Evolutionary conservation across 2,113 vertebrate species (phyloP), one percentile per base, ranked within the genome.

Genomic region (Actenoides lindsayi): DNA sequence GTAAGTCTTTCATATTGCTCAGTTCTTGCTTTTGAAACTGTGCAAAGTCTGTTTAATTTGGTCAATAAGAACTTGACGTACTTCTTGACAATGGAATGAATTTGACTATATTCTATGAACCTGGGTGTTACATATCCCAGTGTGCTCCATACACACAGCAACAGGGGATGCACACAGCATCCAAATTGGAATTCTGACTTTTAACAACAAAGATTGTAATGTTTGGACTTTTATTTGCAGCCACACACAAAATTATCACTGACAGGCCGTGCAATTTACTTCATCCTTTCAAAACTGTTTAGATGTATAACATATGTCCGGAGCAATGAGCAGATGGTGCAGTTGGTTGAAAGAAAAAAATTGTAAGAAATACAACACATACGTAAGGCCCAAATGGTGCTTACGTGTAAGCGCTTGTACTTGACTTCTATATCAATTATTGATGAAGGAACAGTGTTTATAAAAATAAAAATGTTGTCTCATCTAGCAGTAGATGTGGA

Each of bases 291-390:
- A 65, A n/a, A 85, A 92, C 60, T 53, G 30, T 93, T 93, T 88
- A 71, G 57, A 83, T 83, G 42, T 35, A 2, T 28, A 87, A 65
- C 70, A 31, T 60, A 73, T 41, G 54, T 51, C 82, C 90, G 83
- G 65, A 57, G 70, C 62, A 71, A 39, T 9, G 35, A 95, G 74
- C 88, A 92, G 94, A 94, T 90, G 85, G 95, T 76, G 6, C 21
- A 11, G 48, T 85, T 83, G 17, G 42, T 79, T 90, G 77, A 57
- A 77, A 46, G 21, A 59, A 16, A 68, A 73, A 77, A 89, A 21
- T 21, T 2, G 3, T 57, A 50, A 74, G 50, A 83, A 83, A 62
- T 67, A 10, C 12, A 75, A 48, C 25, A 84, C 63, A 89, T 46
- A 6, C 27, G 76, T 35, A 30, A 33, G 64, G 48, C 57, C 46